phyloP scores from a whole-genome alignment of 2,797 vertebrate species.

The Platalea minor region DNA sequence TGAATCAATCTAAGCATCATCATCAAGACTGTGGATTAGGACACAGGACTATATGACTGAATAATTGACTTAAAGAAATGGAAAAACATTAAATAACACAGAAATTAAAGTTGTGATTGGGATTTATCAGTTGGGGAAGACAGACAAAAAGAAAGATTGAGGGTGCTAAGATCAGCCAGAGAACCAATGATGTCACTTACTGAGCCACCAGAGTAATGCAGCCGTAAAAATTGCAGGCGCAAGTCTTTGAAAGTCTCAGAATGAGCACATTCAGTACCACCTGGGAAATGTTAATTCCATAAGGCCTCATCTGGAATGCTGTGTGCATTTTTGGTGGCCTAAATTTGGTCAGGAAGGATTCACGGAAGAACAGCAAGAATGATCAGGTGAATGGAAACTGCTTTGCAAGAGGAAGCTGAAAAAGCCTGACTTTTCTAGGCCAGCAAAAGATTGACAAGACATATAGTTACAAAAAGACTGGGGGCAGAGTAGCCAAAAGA shows the following conservation, averaged over 20 bases:
- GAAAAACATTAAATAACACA: not conserved
- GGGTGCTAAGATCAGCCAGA: not conserved
- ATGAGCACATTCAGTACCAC: not conserved
- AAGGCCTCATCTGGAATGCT: not conserved
- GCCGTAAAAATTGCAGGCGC: not conserved
- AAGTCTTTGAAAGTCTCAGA: not conserved
- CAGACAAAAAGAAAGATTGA: not conserved
- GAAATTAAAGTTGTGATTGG: not conserved
- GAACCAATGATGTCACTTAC: not conserved
- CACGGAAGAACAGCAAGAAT: not conserved
- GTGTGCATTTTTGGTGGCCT: not conserved
- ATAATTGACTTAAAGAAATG: not conserved
- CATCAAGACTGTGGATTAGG: not conserved
- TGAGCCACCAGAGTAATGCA: not conserved
- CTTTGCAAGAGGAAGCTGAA: not conserved
- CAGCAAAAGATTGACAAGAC: not conserved
- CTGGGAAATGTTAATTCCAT: not conserved
- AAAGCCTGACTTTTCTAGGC: not conserved
- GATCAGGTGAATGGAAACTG: not conserved
- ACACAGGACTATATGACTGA: not conserved
- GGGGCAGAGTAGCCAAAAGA: not conserved
- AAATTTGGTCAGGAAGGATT: not conserved
- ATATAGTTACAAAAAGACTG: not conserved
- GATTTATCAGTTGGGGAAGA: not conserved
- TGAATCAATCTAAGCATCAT: not conserved